Percentiles rank a stretch among this genome's conserved stretches.
Conservation (phyloP, 2,113 vertebrate species). For the Calidris pygmaea region DNA sequence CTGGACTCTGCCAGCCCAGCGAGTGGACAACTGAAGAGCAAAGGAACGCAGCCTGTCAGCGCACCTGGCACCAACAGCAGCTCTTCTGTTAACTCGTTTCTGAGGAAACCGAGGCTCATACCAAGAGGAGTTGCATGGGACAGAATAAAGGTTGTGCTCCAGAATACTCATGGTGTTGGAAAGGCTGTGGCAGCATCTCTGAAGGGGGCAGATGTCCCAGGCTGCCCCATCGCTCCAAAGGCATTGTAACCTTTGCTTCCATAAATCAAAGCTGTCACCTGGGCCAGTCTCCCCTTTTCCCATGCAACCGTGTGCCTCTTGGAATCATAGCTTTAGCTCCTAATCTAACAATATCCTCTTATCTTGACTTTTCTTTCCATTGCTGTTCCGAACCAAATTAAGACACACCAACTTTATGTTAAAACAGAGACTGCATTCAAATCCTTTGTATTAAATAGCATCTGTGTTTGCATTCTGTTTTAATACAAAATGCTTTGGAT, state of each 20-base stretch:
- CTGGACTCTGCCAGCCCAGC: not conserved
- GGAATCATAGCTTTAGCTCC: not conserved
- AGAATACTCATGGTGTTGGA: not conserved
- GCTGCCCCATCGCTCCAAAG: not conserved
- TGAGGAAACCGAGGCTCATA: not conserved
- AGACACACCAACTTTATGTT: constrained; percentile 61
- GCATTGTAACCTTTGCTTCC: not conserved
- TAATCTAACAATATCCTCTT: not conserved
- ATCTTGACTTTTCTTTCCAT: constrained; percentile 37
- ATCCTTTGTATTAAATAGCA: constrained; percentile 71
- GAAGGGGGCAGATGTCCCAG: not conserved
- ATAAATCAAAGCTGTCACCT: not conserved
- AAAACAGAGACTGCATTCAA: constrained; percentile 57
- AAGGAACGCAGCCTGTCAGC: rapidly evolving
- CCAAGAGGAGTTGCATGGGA: not conserved
- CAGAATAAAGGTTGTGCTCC: not conserved
- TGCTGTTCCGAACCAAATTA: constrained; percentile 63
- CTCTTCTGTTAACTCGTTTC: not conserved
- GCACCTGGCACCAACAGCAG: not conserved
- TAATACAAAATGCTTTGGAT: constrained; percentile 83
- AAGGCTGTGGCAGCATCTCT: not conserved
- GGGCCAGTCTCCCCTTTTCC: not conserved
- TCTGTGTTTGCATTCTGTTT: constrained; percentile 75
- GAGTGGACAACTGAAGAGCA: not conserved
- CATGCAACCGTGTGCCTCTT: not conserved